Evolutionary conservation across 2,113 vertebrate genomes (phyloP).

Genomic region (Phylloscopus trochilus): DNA sequence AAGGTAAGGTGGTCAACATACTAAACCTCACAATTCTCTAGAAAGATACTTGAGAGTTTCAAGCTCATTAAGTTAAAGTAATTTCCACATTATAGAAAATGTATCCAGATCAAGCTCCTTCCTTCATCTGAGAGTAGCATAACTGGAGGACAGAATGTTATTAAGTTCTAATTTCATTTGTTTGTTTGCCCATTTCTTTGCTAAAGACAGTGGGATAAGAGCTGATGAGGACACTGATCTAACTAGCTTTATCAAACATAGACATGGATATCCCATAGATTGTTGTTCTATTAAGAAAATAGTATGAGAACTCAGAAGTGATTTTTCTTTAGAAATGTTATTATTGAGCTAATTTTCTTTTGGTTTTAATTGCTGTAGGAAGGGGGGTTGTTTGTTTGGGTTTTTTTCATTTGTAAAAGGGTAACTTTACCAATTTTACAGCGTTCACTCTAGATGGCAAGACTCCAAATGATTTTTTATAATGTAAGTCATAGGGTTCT

Average conservation of each 20-base stretch:
- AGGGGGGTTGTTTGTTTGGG: accelerated
- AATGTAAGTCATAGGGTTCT: not conserved
- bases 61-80: not conserved
- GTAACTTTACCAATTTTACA: not conserved
- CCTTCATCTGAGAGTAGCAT: not conserved
- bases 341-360: not conserved
- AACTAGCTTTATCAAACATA: not conserved
- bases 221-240: not conserved
- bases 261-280: not conserved
- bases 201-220: not conserved
- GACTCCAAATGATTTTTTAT: not conserved
- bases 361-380: not conserved
- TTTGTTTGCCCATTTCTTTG: not conserved
- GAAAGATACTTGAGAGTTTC: not conserved
- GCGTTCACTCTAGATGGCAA: not conserved
- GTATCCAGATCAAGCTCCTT: not conserved
- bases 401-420: not conserved
- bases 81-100: not conserved
- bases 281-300: not conserved
- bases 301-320: not conserved
- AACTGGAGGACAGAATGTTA: not conserved
- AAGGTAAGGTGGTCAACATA: not conserved
- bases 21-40: not conserved
- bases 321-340: not conserved
- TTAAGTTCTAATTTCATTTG: not conserved